phyloP scores from a whole-genome alignment of 2,888 invertebrate species.

The Pseudococcus viburni region DNA sequence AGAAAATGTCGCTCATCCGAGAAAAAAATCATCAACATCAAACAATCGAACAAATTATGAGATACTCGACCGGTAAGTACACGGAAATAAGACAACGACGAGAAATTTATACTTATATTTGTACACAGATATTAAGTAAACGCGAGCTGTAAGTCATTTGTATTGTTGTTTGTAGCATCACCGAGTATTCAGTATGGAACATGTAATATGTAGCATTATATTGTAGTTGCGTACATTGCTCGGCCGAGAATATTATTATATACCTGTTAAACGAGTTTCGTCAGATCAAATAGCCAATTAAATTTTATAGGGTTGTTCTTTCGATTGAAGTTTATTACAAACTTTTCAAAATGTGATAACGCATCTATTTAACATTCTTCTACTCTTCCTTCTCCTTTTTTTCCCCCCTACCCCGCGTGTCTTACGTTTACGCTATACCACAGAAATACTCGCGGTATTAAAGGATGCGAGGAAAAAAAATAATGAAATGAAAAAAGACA shows the following conservation, averaged over 20 bases:
- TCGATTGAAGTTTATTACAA: constrained; percentile 66
- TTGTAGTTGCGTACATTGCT: constrained; percentile 61
- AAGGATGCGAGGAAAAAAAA: background rate
- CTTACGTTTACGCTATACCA: background rate
- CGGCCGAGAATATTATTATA: constrained; percentile 63
- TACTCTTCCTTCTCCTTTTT: constrained; percentile 21
- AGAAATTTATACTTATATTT: constrained; percentile 27
- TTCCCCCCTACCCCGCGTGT: background rate
- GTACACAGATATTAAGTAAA: constrained; percentile 60
- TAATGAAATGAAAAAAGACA: constrained; percentile 44
- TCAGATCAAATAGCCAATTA: constrained; percentile 66
- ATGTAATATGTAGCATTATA: constrained; percentile 64
- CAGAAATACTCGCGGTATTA: constrained; percentile 13
- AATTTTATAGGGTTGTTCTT: constrained; percentile 66
- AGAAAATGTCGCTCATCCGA: background rate
- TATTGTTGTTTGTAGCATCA: constrained; percentile 61
- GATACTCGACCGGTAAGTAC: background rate
- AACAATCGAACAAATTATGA: constrained; percentile 42
- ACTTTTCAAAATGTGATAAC: constrained; percentile 67
- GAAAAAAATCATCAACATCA: background rate
- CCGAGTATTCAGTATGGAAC: constrained; percentile 57
- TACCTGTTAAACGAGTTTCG: constrained; percentile 66
- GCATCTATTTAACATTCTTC: constrained; percentile 65
- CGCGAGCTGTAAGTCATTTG: constrained; percentile 62
- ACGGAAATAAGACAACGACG: constrained; percentile 21